These are phyloP conservation scores for Synanthedon vespiformis DNA, from an alignment of 2,888 invertebrate genomes.

Conservation along the genomic window DNA sequence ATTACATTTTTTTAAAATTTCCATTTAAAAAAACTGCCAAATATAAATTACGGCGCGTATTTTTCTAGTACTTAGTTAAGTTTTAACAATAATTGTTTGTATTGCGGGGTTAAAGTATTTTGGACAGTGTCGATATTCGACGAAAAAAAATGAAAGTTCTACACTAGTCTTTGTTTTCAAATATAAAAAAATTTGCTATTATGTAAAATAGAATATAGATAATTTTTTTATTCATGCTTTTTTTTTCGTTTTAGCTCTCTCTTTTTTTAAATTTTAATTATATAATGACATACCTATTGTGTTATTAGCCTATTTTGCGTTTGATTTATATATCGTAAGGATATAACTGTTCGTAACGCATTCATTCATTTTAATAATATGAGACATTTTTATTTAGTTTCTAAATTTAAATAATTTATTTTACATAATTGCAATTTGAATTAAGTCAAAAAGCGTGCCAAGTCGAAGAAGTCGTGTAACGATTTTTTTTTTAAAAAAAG, in stretches of 20 bases:
- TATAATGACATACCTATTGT: too few relatives aligned
- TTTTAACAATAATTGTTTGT: constrained; percentile 8
- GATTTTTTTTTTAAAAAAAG: constrained; percentile 39
- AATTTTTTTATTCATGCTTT: neutral
- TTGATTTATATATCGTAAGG: constrained; percentile 53
- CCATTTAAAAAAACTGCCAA: constrained; percentile 21
- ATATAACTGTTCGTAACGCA: constrained; percentile 53
- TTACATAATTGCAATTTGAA: constrained; percentile 15
- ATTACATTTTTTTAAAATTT: constrained; percentile 2
- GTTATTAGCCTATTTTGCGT: constrained; percentile 22
- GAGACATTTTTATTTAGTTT: neutral
- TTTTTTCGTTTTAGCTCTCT: neutral
- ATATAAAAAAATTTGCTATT: neutral
- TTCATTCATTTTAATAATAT: constrained; percentile 6
- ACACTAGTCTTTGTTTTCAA: neutral
- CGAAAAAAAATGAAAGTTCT: neutral
- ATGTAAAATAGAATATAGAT: neutral
- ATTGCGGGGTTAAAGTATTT: constrained; percentile 18
- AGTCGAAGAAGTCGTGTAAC: constrained; percentile 7
- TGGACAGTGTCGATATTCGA: constrained; percentile 20
- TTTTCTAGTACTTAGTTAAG: constrained; percentile 15
- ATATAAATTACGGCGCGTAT: constrained; percentile 17
- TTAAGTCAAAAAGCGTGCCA: constrained; percentile 57
- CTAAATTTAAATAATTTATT: neutral
- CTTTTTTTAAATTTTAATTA: neutral